Base-by-base conservation (phyloP, 2,797 vertebrate genomes). In the Avahi laniger region DNA sequence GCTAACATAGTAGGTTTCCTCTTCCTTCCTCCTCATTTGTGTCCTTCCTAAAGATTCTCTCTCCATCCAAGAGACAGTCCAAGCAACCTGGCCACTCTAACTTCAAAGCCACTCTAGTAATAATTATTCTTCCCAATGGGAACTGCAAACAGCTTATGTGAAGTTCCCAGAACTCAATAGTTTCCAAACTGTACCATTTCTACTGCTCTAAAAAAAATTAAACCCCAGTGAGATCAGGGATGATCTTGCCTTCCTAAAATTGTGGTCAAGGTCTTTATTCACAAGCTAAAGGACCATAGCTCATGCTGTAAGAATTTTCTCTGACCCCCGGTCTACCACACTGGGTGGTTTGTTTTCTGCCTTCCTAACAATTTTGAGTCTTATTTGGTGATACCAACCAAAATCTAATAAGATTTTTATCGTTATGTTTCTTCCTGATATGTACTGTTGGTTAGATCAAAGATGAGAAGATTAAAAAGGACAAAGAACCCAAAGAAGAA, bases 381-480 rank as follows among this genome's bases (percentile, higher is more conserved):
- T 96, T 73, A n/a, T 52, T 87, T 72, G 67, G 28, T 91, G 76
- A 91, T 46, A 61, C 24, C 54, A 52, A 52, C 54, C 69, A 24
- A 91, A 95, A 57, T 54, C 84, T 96, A 94, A 70, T 95, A 88
- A 8, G 22, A 48, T 54, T 57, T 70, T 91, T 72, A 76, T 96
- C 20, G 0, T 93, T 94, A 20, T 96, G 3, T 97, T 84, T 93
- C 83, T 97, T 98, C 26, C 89, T 95, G 76, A 80, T 94, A 70
- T 67, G 2, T 94, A 57, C 90, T 78, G 13, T 96, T 96, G 93
- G 75, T 70, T 98, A 99, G 99, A 98, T 99, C 97, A 99, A 98
- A 94, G 99, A 99, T 93, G 98, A 99, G 96, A 99, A 99, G 83
- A 97, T 94, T 50, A 98, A 97, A 81, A 98, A 99, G 98, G 98